Conservation (phyloP, 2,113 vertebrate genomes). For the Aegotheles bennettii region DNA sequence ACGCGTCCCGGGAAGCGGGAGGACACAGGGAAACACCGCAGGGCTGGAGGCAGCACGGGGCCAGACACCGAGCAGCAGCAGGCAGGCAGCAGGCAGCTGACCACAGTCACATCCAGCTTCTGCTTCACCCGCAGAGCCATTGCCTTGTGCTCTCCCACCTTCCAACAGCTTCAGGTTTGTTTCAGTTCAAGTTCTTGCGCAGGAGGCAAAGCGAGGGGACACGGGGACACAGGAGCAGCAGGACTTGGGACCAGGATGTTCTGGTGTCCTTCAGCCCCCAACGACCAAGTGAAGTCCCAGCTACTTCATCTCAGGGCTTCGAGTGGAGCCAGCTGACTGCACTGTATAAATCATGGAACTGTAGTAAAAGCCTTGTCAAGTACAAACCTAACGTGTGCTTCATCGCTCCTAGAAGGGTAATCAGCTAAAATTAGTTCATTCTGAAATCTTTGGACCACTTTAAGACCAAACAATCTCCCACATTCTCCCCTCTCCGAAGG, state of each 20-base stretch:
- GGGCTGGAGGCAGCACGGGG: background rate
- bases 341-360: background rate
- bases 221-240: background rate
- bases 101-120: background rate
- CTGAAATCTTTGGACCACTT: conserved; percentile 66
- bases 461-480: conserved; percentile 57
- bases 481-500: background rate
- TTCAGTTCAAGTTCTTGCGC: background rate
- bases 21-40: fast-evolving
- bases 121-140: background rate
- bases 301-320: background rate
- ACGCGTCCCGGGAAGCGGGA: fast-evolving
- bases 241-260: background rate
- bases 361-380: background rate
- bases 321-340: background rate
- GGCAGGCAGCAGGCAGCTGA: background rate
- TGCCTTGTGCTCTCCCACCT: background rate
- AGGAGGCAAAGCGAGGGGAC: background rate
- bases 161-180: background rate
- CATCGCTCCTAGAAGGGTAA: background rate
- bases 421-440: conserved; percentile 55
- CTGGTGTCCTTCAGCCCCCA: background rate
- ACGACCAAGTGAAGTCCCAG: background rate
- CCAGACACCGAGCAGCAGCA: background rate
- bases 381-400: background rate